Base-by-base conservation (phyloP, 1,140 invertebrate genomes). In the Drosophila guanche region DNA sequence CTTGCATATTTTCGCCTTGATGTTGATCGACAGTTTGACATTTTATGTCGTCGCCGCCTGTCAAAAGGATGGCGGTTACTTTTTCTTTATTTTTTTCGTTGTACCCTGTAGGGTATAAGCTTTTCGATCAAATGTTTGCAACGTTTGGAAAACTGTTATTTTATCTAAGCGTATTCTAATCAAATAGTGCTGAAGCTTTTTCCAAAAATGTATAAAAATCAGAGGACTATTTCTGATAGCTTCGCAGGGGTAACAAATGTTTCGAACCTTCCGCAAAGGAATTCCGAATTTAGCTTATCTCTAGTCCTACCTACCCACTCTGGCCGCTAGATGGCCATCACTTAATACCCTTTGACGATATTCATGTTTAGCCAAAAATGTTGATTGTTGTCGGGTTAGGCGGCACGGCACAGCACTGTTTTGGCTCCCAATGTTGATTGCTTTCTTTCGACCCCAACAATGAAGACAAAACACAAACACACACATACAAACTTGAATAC, bases 11-110 rank as follows among this genome's bases (percentile, higher is more conserved):
- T 37, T 85, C 83, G 81, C 81, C 81, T 81, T 88, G 81, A 86
- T 83, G 78, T 76, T 86, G 83, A 88, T 86, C 83, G 83, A 86
- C 83, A 88, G 83, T 83, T 86, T 86, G 83, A 86, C 83, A 88
- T 71, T 86, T 86, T 81, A 86, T 86, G 83, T 79, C 83, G 83
- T 88, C 70, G 83, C 78, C 67, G 78, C 45, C 74, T 86, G 83
- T 88, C 74, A 78, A 47, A 78, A 86, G 81, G 71, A 77, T 76
- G 81, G 58, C 60, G 67, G 72, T 76, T 79, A 76, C 23, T 79
- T 77, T 71, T 79, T 74, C 48, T 42, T 62, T 55, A 75, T 14
- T n/a, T 57, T 20, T 20, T 20, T 20, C 16, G 0, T 20, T 52
- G 51, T 37, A 48, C 16, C 37, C 42, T 60, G 6, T 51, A 8